Percentiles rank a stretch among this genome's conserved stretches.
phyloP scores from a whole-genome alignment of 1,140 invertebrate species.

The Tigriopus japonicus region DNA sequence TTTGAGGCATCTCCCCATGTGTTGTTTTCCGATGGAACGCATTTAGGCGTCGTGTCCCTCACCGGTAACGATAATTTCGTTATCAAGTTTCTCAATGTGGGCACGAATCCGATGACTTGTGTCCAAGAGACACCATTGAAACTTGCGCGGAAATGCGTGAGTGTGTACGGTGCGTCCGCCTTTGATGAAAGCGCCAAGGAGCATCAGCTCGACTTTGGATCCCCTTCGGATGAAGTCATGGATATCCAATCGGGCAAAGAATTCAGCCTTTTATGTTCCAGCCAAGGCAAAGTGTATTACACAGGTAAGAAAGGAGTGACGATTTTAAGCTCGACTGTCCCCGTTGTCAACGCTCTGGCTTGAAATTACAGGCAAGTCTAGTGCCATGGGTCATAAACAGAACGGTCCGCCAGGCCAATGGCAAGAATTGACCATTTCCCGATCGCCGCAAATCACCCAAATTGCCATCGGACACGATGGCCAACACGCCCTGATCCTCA shows the following conservation, averaged over 20 bases:
- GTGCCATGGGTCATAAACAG: slow-evolving; percentile 14
- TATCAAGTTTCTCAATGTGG: slow-evolving; percentile 9
- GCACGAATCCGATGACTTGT: slow-evolving; percentile 21
- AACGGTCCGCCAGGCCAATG: slow-evolving; percentile 38
- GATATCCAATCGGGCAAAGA: slow-evolving; percentile 55
- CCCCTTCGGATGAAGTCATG: slow-evolving; percentile 44
- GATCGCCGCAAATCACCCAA: slow-evolving; percentile 51
- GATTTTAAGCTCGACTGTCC: too few relatives aligned
- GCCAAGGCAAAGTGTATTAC: slow-evolving; percentile 44
- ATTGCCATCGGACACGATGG: slow-evolving; percentile 81
- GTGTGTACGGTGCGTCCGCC: slow-evolving; percentile 46
- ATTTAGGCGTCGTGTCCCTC: slow-evolving; percentile 54
- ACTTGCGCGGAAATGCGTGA: slow-evolving; percentile 53
- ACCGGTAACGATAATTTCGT: slow-evolving; percentile 50
- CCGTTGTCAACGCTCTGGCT: too few relatives aligned
- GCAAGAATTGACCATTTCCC: slow-evolving; percentile 51
- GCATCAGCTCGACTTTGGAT: slow-evolving; percentile 25
- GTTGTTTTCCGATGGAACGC: slow-evolving; percentile 65
- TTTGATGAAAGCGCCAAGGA: slow-evolving; percentile 39
- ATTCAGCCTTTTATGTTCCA: slow-evolving; percentile 55
- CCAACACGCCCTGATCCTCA: slow-evolving; percentile 62
- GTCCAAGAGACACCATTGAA: slow-evolving; percentile 50
- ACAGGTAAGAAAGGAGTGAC: slow-evolving; percentile 4
- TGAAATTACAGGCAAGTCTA: slow-evolving; percentile 13
- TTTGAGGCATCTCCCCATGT: slow-evolving; percentile 32